Evolutionary conservation across 2,888 invertebrate species (phyloP).

Genomic region (Dione juno): DNA sequence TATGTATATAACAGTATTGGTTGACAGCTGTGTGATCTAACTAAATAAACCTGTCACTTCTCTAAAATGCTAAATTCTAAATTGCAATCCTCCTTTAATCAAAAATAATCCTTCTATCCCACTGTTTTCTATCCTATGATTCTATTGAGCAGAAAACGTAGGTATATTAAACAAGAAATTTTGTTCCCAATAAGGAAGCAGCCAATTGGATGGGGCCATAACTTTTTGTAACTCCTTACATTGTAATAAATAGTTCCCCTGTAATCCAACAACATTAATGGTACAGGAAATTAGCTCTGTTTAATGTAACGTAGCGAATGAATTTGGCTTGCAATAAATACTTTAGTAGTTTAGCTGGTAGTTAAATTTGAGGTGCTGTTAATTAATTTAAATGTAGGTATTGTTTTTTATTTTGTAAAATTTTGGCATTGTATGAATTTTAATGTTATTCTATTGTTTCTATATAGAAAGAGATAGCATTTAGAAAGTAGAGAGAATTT

Average conservation of each 20-base stretch:
- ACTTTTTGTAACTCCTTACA: constrained; percentile 43
- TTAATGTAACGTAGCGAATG: constrained; percentile 43
- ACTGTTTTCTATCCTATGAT: no score
- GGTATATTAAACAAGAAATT: neutral
- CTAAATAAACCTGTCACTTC: no score
- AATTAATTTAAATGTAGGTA: constrained; percentile 30
- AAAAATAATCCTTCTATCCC: no score
- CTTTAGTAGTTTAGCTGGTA: constrained; percentile 39
- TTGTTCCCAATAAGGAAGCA: constrained; percentile 20
- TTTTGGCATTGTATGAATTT: no score
- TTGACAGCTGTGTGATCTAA: no score
- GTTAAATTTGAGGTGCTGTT: constrained; percentile 30
- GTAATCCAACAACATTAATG: constrained; percentile 45
- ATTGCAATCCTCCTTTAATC: no score
- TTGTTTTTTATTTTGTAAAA: neutral
- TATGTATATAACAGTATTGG: no score
- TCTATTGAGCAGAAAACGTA: neutral
- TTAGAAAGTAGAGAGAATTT: no score
- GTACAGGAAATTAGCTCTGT: constrained; percentile 44
- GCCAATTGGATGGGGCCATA: constrained; percentile 39
- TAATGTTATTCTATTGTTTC: no score
- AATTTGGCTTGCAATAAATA: constrained; percentile 45
- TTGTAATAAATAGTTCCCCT: constrained; percentile 42
- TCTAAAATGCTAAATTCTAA: no score
- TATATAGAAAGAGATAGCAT: no score